Evolutionary conservation across 2,113 vertebrate species (phyloP).

Genomic region (Prionailurus viverrinus): DNA sequence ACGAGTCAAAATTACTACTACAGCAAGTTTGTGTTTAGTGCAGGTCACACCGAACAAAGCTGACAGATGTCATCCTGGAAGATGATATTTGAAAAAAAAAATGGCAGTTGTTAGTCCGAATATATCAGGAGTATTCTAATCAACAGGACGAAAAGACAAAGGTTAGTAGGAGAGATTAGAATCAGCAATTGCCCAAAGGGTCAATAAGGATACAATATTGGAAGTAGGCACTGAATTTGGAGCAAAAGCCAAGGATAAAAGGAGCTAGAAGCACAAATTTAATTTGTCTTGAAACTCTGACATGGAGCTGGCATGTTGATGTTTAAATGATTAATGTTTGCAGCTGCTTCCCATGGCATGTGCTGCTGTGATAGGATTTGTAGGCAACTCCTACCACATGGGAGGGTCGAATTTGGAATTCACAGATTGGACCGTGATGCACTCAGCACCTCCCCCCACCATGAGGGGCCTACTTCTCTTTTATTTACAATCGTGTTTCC

Average conservation of each 20-base stretch:
- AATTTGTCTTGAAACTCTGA: background rate
- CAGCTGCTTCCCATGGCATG: background rate
- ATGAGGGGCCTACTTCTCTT: background rate
- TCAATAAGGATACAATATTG: background rate
- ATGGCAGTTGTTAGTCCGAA: background rate
- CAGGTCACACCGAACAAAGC: background rate
- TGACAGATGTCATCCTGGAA: background rate
- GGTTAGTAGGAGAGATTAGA: background rate
- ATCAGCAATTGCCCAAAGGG: background rate
- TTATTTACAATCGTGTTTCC: background rate
- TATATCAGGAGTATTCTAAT: background rate
- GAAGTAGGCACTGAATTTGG: background rate
- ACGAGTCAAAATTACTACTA: background rate
- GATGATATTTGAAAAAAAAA: background rate
- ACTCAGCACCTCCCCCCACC: too few species aligned
- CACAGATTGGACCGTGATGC: rapidly evolving
- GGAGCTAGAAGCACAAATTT: background rate
- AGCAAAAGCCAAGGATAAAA: background rate
- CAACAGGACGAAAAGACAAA: background rate
- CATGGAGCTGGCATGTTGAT: background rate
- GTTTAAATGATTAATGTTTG: background rate
- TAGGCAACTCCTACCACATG: background rate
- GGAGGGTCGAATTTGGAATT: background rate
- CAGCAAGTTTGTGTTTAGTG: background rate
- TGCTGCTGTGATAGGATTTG: background rate